These are phyloP conservation scores for Chymomyza procnemis DNA, from an alignment of 2,888 invertebrate genomes.

Conservation along the genomic window DNA sequence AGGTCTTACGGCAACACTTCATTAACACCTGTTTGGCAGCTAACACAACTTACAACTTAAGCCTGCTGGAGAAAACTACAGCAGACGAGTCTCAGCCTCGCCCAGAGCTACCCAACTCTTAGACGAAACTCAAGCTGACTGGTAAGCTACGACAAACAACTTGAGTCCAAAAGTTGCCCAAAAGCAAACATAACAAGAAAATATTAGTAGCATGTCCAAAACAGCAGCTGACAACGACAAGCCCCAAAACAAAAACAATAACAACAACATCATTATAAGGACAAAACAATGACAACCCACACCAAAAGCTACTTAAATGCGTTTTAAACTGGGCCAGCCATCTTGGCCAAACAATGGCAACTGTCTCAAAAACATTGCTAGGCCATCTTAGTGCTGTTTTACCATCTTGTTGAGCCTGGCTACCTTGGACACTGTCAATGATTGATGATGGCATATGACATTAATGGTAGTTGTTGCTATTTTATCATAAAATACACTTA, in stretches of 20 bases:
- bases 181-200: conserved; percentile 60
- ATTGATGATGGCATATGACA: conserved; percentile 72
- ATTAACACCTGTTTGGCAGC: conserved; percentile 60
- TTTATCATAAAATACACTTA: conserved; percentile 60
- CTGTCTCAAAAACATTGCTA: neutral
- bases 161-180: neutral
- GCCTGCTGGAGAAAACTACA: conserved; percentile 24
- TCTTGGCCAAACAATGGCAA: conserved; percentile 46
- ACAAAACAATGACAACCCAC: conserved; percentile 5
- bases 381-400: neutral
- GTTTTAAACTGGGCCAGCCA: conserved; percentile 56
- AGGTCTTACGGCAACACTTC: conserved; percentile 50
- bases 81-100: neutral
- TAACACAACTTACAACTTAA: conserved; percentile 29
- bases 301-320: conserved; percentile 53
- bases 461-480: conserved; percentile 75
- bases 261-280: conserved; percentile 19
- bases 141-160: conserved; percentile 15
- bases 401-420: conserved; percentile 15
- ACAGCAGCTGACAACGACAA: conserved; percentile 71
- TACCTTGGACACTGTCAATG: conserved; percentile 53
- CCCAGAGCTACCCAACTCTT: conserved; percentile 6
- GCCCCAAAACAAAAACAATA: conserved; percentile 31
- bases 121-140: neutral
- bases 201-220: conserved; percentile 60